Conservation (phyloP, 2,113 vertebrate genomes). For the Ursus arctos region DNA sequence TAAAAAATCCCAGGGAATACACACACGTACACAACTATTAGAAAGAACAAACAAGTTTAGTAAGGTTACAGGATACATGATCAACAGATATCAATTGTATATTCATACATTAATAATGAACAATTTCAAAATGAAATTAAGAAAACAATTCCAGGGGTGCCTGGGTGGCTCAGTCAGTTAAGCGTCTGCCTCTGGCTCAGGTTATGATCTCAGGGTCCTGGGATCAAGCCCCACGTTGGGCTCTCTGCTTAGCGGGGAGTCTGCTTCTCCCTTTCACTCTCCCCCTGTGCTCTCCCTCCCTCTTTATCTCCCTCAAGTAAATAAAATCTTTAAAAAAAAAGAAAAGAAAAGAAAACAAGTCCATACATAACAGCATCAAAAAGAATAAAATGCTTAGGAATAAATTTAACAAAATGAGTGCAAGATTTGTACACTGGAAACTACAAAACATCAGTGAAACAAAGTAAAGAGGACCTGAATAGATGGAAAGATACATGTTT, state of each 20-base stretch:
- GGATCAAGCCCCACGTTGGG: neutral
- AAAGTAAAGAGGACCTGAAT: neutral
- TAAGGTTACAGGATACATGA: neutral
- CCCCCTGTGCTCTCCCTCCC: neutral
- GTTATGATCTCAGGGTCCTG: neutral
- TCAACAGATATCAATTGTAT: conserved; percentile 17
- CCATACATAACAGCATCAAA: neutral
- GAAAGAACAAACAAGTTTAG: neutral
- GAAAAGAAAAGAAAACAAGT: neutral
- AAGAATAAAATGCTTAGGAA: conserved; percentile 28
- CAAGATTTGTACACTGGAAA: neutral
- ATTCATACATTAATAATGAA: neutral
- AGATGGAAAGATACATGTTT: neutral
- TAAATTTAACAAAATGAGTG: conserved; percentile 22
- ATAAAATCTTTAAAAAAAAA: neutral
- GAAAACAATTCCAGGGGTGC: neutral
- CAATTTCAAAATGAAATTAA: conserved; percentile 23
- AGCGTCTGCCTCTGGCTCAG: neutral
- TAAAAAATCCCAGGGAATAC: neutral
- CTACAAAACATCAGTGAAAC: neutral
- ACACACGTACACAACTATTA: neutral
- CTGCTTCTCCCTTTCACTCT: neutral
- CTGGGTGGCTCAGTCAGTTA: neutral
- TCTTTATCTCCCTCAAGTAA: neutral
- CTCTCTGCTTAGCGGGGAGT: neutral